Base-by-base conservation (phyloP, 2,888 invertebrate species). In the Stenodera caucasica region DNA sequence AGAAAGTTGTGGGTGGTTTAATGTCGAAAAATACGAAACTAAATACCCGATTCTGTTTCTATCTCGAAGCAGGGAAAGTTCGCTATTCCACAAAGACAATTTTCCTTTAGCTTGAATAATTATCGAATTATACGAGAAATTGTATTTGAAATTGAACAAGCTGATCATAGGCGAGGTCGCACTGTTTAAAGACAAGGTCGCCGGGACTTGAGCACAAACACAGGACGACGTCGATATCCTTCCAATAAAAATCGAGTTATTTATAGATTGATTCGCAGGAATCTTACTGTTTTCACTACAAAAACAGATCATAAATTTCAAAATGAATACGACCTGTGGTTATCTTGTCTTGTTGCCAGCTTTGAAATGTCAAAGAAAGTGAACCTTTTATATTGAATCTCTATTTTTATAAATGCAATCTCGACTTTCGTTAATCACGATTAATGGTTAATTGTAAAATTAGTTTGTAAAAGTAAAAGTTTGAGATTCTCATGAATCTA, bases 211-310 rank as follows among this genome's bases (percentile, higher is more conserved):
- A 52, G n/a, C n/a, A n/a, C n/a, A n/a, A n/a, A n/a, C n/a, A 49
- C 30, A 23, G 29, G 30, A 45, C 60, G 21, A 56, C 60, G 53
- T 56, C 60, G 37, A 60, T 56, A 56, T 57, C 37, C 35, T 45
- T n/a, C 15, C 21, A 45, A 57, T 37, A 54, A 58, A 58, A 58
- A 51, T 18, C 15, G 12, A 21, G 33, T 55, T 58, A 61, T 61
- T 61, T 61, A 58, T 58, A 55, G 55, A 30, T 52, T 61, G 53
- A 58, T 61, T 58, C 58, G 51, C 58, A 61, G 55, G 55, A 61
- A 57, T 57, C 15, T 8, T 15, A 37, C 37, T 9, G 35, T 14
- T n/a, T 35, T 14, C 14, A 33, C 30, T 35, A 35, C 40, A n/a
- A n/a, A n/a, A 11, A 45, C 21, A 1, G 21, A 4, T 12, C 21